A percentile compares a stretch with the other conserved stretches of the same genome.
These are phyloP conservation scores for Amphipyra tragopoginis DNA, from an alignment of 2,888 invertebrate species.

Conservation along the genomic window DNA sequence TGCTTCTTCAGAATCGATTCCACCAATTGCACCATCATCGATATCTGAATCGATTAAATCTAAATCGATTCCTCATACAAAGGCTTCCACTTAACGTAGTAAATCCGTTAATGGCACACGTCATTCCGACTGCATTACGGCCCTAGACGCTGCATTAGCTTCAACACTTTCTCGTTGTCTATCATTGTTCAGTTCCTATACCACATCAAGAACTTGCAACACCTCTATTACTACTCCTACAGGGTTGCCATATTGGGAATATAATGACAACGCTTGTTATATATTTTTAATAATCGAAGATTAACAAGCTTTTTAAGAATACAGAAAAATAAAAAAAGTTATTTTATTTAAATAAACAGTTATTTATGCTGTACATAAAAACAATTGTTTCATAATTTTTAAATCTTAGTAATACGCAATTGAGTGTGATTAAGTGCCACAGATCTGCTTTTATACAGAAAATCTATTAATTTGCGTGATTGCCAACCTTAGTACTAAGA, in stretches of 20 bases:
- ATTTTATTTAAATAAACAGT: background rate
- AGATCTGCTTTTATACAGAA: background rate
- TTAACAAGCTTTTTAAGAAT: background rate
- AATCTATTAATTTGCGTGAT: constrained; percentile 20
- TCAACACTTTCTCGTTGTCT: constrained; percentile 68
- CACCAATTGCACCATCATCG: constrained; percentile 53
- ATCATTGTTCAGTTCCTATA: constrained; percentile 64
- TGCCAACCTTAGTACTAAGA: constrained; percentile 32
- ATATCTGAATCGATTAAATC: constrained; percentile 60
- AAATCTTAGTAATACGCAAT: too few relatives aligned
- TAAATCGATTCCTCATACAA: constrained; percentile 64
- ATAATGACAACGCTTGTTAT: background rate
- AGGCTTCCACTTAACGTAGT: constrained; percentile 61
- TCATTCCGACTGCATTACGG: constrained; percentile 64
- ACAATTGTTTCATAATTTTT: too few relatives aligned
- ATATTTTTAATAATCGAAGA: background rate
- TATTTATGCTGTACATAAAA: background rate
- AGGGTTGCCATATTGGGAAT: constrained; percentile 20
- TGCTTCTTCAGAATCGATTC: constrained; percentile 51
- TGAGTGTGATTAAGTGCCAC: background rate
- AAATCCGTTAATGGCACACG: constrained; percentile 68
- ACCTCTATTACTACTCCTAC: constrained; percentile 46
- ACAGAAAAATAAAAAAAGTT: too few relatives aligned
- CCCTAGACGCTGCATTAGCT: constrained; percentile 66
- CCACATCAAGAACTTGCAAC: constrained; percentile 58